Percentiles rank a stretch among this genome's conserved stretches.
Evolutionary conservation across 2,888 invertebrate genomes (phyloP).

Genomic region (Agriopis aurantiaria): DNA sequence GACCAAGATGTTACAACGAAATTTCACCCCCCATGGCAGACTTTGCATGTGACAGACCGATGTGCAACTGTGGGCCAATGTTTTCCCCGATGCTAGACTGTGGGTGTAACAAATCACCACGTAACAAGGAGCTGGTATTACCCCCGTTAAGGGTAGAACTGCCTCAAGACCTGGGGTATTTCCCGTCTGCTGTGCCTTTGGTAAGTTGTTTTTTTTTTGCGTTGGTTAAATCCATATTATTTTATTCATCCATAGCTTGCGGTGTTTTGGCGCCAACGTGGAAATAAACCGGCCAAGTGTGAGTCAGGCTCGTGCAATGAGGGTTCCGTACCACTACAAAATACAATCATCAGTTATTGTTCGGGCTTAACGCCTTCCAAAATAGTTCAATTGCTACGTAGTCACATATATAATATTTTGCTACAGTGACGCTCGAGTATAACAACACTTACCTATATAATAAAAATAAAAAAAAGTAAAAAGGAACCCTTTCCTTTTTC

Average conservation of each 20-base stretch:
- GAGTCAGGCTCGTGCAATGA: too few species aligned
- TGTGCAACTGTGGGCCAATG: background rate
- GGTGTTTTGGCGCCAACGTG: too few species aligned
- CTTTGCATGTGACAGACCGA: background rate
- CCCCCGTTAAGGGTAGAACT: constrained; percentile 60
- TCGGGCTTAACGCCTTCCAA: too few species aligned
- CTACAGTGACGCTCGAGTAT: too few species aligned
- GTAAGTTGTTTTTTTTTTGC: constrained; percentile 14
- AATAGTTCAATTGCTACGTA: too few species aligned
- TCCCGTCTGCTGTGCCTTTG: constrained; percentile 55
- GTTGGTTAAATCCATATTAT: background rate
- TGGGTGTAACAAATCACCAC: background rate
- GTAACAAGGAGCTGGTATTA: constrained; percentile 52
- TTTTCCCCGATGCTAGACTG: background rate
- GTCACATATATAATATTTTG: too few species aligned
- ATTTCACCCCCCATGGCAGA: background rate
- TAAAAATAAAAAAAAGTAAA: too few species aligned
- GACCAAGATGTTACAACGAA: background rate
- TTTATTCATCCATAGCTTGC: background rate
- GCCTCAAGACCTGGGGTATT: constrained; percentile 59
- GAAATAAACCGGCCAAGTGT: too few species aligned
- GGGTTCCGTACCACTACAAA: too few species aligned
- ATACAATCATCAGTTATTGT: too few species aligned
- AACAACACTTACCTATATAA: too few species aligned
- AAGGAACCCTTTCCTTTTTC: too few species aligned